A percentile compares a stretch with the other conserved stretches of the same genome.
These are phyloP conservation scores for Galeruca laticollis DNA, from an alignment of 2,888 invertebrate species.

Conservation along the genomic window DNA sequence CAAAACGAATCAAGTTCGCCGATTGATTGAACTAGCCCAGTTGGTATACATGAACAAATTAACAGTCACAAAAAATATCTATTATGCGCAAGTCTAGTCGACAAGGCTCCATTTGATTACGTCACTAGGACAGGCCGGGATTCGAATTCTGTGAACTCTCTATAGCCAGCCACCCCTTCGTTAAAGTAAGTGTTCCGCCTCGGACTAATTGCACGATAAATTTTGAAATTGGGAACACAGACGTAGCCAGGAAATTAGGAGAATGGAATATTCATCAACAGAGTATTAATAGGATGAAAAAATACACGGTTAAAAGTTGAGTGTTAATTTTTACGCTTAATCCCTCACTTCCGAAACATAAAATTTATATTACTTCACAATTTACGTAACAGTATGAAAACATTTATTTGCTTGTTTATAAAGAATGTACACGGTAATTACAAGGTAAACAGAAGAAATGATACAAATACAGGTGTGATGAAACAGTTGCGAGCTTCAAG, in stretches of 20 bases:
- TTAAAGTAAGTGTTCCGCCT: constrained; percentile 33
- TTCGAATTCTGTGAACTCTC: constrained; percentile 4
- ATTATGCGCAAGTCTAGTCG: constrained; percentile 3
- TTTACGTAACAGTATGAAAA: background rate
- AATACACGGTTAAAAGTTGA: constrained; percentile 20
- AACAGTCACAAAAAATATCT: background rate
- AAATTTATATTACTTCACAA: background rate
- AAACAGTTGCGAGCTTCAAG: too few species aligned
- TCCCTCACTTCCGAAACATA: background rate
- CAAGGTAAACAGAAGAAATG: too few species aligned
- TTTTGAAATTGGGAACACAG: constrained; percentile 34
- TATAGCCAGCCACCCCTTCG: constrained; percentile 26
- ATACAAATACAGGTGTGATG: too few species aligned
- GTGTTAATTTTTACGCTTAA: background rate
- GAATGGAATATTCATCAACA: constrained; percentile 37
- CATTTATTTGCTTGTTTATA: background rate
- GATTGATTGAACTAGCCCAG: background rate
- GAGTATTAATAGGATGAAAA: constrained; percentile 34
- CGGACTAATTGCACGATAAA: constrained; percentile 36
- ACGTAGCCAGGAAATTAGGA: constrained; percentile 31
- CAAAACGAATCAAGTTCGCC: too few species aligned
- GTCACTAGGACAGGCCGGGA: background rate
- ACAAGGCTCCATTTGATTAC: constrained; percentile 5
- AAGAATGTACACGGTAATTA: too few species aligned
- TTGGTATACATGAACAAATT: background rate